Evolutionary conservation across 2,888 invertebrate genomes (phyloP).

Genomic region (Chaitophorus viminalis): DNA sequence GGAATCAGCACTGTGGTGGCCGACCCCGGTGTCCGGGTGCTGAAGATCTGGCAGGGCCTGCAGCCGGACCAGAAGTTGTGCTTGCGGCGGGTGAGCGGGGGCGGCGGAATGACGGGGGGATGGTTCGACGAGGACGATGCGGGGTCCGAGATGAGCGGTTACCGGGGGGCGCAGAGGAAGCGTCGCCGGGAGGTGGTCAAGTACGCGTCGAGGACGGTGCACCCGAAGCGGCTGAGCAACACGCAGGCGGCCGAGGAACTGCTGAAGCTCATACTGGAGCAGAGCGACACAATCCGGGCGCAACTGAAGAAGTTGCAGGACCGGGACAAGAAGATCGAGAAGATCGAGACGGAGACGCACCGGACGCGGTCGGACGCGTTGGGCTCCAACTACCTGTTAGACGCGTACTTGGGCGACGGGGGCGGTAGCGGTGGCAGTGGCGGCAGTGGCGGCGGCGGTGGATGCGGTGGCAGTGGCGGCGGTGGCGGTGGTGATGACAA

Average conservation of each 20-base stretch:
- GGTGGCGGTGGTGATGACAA: constrained; percentile 69
- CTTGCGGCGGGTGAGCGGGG: constrained; percentile 66
- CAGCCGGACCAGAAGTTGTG: constrained; percentile 73
- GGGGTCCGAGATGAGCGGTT: constrained; percentile 60
- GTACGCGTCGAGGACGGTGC: constrained; percentile 67
- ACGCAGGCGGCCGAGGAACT: constrained; percentile 70
- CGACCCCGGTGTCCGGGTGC: constrained; percentile 79
- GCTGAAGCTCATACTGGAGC: constrained; percentile 72
- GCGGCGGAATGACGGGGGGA: constrained; percentile 67
- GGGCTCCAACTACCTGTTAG: constrained; percentile 82
- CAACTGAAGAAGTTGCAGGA: constrained; percentile 71
- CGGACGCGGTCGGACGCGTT: constrained; percentile 78
- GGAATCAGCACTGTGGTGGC: constrained; percentile 74
- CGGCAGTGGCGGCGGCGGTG: constrained; percentile 67
- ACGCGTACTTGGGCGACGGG: constrained; percentile 76
- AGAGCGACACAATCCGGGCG: constrained; percentile 72
- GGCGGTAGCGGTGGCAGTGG: constrained; percentile 65
- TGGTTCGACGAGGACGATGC: constrained; percentile 63
- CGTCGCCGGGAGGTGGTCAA: constrained; percentile 61
- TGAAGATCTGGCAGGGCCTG: constrained; percentile 83
- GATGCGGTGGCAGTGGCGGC: constrained; percentile 68
- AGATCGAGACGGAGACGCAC: constrained; percentile 82
- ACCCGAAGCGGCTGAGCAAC: constrained; percentile 68
- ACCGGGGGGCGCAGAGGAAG: constrained; percentile 57
- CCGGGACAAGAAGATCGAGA: constrained; percentile 81